Conservation (phyloP, 30 jellyfish, hydroid and myxozoan species). For the Nemopilema nomurai region DNA sequence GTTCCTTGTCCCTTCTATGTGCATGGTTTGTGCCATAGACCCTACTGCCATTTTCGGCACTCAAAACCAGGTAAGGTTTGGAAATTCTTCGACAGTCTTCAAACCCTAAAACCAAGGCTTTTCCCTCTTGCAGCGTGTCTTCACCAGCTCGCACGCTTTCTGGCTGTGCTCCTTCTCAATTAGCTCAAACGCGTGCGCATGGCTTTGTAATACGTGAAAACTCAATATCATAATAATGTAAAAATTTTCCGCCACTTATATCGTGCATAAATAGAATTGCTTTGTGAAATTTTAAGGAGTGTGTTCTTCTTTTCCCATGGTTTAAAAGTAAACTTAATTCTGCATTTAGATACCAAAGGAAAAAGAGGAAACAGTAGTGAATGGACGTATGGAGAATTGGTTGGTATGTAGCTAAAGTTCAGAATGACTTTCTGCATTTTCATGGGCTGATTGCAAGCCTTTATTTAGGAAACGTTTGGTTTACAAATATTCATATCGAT, state of each 20-base stretch:
- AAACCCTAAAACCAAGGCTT: neutral
- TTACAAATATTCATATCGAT: neutral
- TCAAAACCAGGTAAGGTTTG: constrained; percentile 64
- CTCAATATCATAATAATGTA: too few relatives aligned
- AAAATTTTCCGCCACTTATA: too few relatives aligned
- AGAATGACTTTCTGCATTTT: neutral
- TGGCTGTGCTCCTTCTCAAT: too few relatives aligned
- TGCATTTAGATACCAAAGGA: constrained; percentile 28
- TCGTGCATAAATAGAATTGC: neutral
- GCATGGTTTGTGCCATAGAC: constrained; percentile 95
- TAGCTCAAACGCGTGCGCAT: too few relatives aligned
- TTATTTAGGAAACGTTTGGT: too few relatives aligned
- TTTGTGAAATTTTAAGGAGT: neutral
- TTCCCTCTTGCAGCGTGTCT: too few relatives aligned
- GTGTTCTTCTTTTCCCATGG: neutral
- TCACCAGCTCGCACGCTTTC: neutral
- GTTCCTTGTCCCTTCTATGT: constrained; percentile 87
- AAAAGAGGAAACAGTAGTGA: constrained; percentile 28
- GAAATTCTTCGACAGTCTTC: neutral
- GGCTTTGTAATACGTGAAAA: too few relatives aligned
- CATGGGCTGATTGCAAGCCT: neutral
- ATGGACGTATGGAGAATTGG: constrained; percentile 52
- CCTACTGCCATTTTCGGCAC: constrained; percentile 96
- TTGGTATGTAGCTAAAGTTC: constrained; percentile 24
- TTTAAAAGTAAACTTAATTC: too few relatives aligned